Conservation (phyloP, 2,888 invertebrate species). For the Elaeidobius kamerunicus region DNA sequence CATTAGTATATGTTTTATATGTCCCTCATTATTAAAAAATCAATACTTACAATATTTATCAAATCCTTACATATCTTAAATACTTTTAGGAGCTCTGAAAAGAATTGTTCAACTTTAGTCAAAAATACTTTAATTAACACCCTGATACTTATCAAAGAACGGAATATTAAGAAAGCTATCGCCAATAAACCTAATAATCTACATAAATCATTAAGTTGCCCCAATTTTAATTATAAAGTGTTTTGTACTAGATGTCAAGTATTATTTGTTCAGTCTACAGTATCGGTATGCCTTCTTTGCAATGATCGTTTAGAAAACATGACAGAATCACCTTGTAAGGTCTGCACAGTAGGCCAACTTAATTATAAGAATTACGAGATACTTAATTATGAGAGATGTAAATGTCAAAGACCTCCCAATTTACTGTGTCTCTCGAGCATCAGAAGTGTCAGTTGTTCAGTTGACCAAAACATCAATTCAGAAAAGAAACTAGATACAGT, state of each 20-base stretch:
- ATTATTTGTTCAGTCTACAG: conserved; percentile 29
- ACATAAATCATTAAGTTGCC: conserved; percentile 34
- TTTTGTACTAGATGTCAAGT: conserved; percentile 35
- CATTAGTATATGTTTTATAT: conserved; percentile 27
- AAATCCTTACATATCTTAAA: conserved; percentile 23
- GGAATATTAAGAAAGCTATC: conserved; percentile 14
- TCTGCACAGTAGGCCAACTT: conserved; percentile 45
- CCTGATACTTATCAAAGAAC: conserved; percentile 26
- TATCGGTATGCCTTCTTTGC: conserved; percentile 43
- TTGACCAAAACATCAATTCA: conserved; percentile 43
- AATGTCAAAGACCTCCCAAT: conserved; percentile 43
- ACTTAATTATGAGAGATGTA: conserved; percentile 44
- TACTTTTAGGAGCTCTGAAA: conserved; percentile 24
- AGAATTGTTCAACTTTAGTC: conserved; percentile 41
- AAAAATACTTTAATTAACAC: conserved; percentile 39
- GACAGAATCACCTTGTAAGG: conserved; percentile 48
- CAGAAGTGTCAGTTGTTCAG: conserved; percentile 47
- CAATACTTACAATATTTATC: conserved; percentile 15
- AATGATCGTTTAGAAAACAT: conserved; percentile 42
- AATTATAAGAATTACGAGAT: conserved; percentile 43
- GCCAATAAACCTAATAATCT: conserved; percentile 3
- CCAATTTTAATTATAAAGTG: conserved; percentile 29
- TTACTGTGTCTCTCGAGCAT: conserved; percentile 46
- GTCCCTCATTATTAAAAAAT: conserved; percentile 33
- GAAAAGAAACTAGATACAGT: conserved; percentile 41